phyloP scores from a whole-genome alignment of 2,113 vertebrate species.

The Rhineura floridana region DNA sequence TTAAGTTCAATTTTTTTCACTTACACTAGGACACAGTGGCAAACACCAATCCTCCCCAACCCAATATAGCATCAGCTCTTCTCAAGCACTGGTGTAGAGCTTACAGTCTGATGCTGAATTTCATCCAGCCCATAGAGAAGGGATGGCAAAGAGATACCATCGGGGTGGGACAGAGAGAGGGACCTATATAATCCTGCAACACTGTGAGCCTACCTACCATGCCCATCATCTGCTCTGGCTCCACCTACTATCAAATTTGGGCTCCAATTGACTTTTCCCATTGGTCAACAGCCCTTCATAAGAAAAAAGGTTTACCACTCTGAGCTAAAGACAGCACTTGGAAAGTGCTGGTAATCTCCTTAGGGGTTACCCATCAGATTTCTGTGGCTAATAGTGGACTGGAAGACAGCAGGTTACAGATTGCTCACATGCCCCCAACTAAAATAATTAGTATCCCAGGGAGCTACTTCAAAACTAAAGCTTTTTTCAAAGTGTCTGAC shows the following conservation, averaged over 20 bases:
- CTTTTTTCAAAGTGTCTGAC: too few species aligned
- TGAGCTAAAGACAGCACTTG: not conserved
- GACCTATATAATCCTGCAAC: not conserved
- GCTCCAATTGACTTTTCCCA: not conserved
- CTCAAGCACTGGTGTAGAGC: not conserved
- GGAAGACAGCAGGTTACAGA: too few species aligned
- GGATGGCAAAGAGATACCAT: not conserved
- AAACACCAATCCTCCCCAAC: not conserved
- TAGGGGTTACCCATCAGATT: too few species aligned
- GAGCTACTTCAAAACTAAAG: too few species aligned
- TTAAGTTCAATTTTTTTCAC: too few species aligned
- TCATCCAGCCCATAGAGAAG: not conserved
- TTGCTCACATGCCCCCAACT: not conserved
- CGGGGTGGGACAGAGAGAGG: not conserved
- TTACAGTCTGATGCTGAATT: not conserved
- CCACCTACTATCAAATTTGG: too few species aligned
- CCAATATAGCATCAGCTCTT: not conserved
- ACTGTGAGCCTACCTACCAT: too few species aligned
- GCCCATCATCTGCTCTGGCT: too few species aligned
- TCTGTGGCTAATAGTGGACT: too few species aligned
- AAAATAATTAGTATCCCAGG: not conserved
- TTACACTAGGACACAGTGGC: not conserved
- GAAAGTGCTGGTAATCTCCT: not conserved
- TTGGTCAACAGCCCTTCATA: not conserved
- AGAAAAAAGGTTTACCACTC: not conserved